Evolutionary conservation across 2,113 vertebrate genomes (phyloP).

Genomic region (Romanogobio albipinnatus): DNA sequence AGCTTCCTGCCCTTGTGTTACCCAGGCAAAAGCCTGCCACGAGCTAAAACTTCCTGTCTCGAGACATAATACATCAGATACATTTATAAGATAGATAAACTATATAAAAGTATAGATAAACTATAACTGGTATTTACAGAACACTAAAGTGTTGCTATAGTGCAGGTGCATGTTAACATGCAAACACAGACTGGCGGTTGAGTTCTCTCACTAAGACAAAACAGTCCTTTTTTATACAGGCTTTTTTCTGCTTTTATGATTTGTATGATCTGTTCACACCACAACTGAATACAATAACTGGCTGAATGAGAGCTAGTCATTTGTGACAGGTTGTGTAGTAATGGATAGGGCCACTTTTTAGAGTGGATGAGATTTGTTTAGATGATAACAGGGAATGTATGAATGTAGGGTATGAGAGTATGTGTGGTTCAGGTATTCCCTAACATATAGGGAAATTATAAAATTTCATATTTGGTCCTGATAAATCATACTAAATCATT

Average conservation of each 20-base stretch:
- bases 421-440: neutral
- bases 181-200: slow-evolving; percentile 54
- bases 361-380: slow-evolving; percentile 52
- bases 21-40: slow-evolving; percentile 39
- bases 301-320: slow-evolving; percentile 61
- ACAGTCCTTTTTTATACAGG: slow-evolving; percentile 1
- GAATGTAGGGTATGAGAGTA: neutral
- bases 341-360: slow-evolving; percentile 54
- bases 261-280: slow-evolving; percentile 42
- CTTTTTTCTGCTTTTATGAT: slow-evolving; percentile 38
- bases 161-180: slow-evolving; percentile 7
- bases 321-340: slow-evolving; percentile 52
- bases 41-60: slow-evolving; percentile 63
- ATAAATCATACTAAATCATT: no score
- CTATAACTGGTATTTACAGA: neutral
- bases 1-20: slow-evolving; percentile 55
- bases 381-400: slow-evolving; percentile 12
- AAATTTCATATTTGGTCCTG: no score
- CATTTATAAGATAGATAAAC: neutral
- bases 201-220: slow-evolving; percentile 41
- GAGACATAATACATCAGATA: slow-evolving; percentile 42
- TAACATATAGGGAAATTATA: no score
- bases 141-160: neutral
- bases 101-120: neutral
- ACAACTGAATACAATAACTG: slow-evolving; percentile 57